These are phyloP conservation scores for Paragorgia papillata DNA, from an alignment of 92 coral and sea anemone genomes.

Conservation along the genomic window DNA sequence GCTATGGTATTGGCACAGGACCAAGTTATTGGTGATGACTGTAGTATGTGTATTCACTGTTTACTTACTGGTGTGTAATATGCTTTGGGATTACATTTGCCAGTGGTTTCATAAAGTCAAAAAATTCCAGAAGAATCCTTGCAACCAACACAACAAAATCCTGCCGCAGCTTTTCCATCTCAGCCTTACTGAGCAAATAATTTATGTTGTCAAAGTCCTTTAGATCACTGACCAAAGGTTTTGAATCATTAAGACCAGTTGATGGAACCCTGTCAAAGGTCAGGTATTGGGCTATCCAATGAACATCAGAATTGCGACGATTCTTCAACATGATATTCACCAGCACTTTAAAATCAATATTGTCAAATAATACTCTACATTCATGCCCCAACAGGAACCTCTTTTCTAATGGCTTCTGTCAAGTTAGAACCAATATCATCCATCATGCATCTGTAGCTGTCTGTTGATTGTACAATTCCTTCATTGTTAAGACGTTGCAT, in stretches of 20 bases:
- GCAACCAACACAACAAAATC: conserved; percentile 56
- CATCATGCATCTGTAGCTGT: conserved; percentile 46
- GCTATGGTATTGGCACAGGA: too few species aligned
- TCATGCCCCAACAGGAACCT: conserved; percentile 27
- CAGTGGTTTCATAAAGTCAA: too few species aligned
- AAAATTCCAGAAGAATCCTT: conserved; percentile 43
- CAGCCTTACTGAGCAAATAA: conserved; percentile 37
- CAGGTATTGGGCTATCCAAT: conserved; percentile 57
- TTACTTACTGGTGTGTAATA: too few species aligned
- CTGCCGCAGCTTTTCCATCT: conserved; percentile 38
- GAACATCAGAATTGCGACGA: conserved; percentile 56
- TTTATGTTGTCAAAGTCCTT: conserved; percentile 51
- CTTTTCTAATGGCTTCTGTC: conserved; percentile 23
- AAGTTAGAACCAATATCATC: conserved; percentile 61
- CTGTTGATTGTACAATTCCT: conserved; percentile 55
- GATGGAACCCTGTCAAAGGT: conserved; percentile 58
- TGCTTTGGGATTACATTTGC: too few species aligned
- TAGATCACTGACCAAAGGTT: conserved; percentile 26
- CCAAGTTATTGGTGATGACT: too few species aligned
- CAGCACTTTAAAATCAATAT: conserved; percentile 57
- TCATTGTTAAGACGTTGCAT: conserved; percentile 47
- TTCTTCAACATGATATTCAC: conserved; percentile 42
- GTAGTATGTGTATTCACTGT: too few species aligned
- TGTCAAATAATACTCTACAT: conserved; percentile 50
- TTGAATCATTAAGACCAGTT: conserved; percentile 50